Base-by-base conservation (phyloP, 1,140 invertebrate genomes). In the Lasioglossum albipes region DNA sequence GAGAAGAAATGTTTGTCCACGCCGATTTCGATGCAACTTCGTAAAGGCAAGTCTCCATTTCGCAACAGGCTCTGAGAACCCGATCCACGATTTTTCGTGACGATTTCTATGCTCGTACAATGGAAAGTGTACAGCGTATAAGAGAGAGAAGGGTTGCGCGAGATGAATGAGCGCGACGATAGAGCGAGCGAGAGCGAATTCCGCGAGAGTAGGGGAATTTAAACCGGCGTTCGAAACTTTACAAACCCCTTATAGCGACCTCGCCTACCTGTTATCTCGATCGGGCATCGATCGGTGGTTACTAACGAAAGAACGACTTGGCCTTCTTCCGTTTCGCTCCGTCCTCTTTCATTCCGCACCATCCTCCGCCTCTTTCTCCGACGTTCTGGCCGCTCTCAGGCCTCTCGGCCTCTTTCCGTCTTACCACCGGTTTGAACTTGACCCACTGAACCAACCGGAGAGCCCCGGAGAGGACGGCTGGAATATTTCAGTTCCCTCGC, bases 251-350 rank as follows among this genome's bases (percentile, higher is more conserved):
- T 81, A 49, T 52, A 82, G 70, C 74, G 77, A 64, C 72, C 77
- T 77, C 78, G 81, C 70, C 84, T 89, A 88, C 86, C 84, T 87
- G 86, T 90, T 90, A 89, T 89, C 88, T 88, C 83, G 86, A 88
- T 89, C 83, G 76, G 83, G 68, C 81, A 90, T 90, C 89, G 89
- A 90, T 90, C 84, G 84, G 66, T 70, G 82, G 78, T 87, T 89
- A 86, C 75, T 83, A 88, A 87, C 81, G 86, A 85, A 87, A 89
- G 89, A 89, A 81, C 82, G 81, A 85, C 79, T 88, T 86, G 71
- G 62, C 65, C 81, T 82, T 85, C 70, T 75, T 65, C 45, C 27
- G 20, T 31, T 54, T 54, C 52, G 5, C 49, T 62, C 49, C 66
- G 61, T 59, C 65, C 31, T 49, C 20, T 7, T 16, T 7, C 54